Base-by-base conservation (phyloP, 92 coral and sea anemone species). In the Phymanthus crucifer region DNA sequence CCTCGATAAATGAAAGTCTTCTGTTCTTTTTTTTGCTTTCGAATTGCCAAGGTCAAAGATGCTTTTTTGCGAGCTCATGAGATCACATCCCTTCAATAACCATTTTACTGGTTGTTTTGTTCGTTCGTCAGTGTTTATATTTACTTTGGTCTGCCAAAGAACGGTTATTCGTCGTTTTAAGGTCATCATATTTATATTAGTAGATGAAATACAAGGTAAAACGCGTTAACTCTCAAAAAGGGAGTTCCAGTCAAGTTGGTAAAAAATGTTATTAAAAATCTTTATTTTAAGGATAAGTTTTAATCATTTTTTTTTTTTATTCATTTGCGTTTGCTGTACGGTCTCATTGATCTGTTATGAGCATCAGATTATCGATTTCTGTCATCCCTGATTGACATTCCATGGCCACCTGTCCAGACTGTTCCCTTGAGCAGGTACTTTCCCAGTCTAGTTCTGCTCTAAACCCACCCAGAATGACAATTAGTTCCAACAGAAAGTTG, bases 61-160 rank as follows among this genome's bases (percentile, higher is more conserved):
- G 19, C 18, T 46, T 31, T 34, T 7, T 38, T 66, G n/a, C 40
- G 40, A 5, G n/a, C 29, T 6, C 27, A 69, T 69, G 54, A 77
- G 81, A 77, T 77, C 81, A 77, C 32, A 9, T 33, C 26, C 13
- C 72, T 64, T 58, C 56, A 64, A 38, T 77, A 48, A 57, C 65
- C 37, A 32, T 77, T 32, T 29, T 34, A 24, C 19, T 36, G 33
- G 8, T 54, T 24, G 80, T 50, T 65, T n/a, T 61, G 24, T 3
- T 33, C 81, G 36, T 1, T 40, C 81, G 81, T 77, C 71, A 77
- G 72, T 37, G 73, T 77, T 77, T 77, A 77, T 61, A 77, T 77
- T 64, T 77, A 77, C 31, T 29, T 21, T 76, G 48, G 40, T 19
- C 33, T 61, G 40, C 65, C n/a, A n/a, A n/a, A n/a, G 72, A 61